These are phyloP conservation scores for Helobdella robusta DNA, from an alignment of 2,888 invertebrate genomes.

Conservation along the genomic window DNA sequence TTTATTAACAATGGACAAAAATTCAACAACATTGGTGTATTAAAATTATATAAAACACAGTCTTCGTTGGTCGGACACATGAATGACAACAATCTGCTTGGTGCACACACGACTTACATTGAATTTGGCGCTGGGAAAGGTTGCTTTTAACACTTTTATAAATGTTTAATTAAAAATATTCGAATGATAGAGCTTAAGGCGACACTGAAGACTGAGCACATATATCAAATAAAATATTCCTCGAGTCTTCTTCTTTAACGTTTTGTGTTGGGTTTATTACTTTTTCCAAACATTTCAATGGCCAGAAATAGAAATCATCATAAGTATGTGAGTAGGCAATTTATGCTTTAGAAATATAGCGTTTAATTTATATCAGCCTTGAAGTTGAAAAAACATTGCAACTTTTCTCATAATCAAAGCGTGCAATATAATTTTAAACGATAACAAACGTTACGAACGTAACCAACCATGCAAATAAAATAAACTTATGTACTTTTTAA, in stretches of 20 bases:
- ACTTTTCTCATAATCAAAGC: too few species aligned
- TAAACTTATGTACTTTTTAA: background rate
- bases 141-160: constrained; percentile 38
- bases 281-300: background rate
- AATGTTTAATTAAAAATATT: background rate
- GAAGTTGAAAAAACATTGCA: too few species aligned
- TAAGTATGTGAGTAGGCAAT: too few species aligned
- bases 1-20: too few species aligned
- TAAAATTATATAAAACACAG: constrained; percentile 30
- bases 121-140: constrained; percentile 88
- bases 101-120: constrained; percentile 62
- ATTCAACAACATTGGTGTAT: background rate
- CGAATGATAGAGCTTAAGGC: too few species aligned
- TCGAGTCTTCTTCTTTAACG: background rate
- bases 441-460: too few species aligned
- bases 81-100: constrained; percentile 57
- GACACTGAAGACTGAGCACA: too few species aligned
- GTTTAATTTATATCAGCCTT: too few species aligned
- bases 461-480: too few species aligned
- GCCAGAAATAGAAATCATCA: too few species aligned
- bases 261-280: background rate
- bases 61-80: constrained; percentile 66
- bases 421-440: too few species aligned
- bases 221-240: background rate
- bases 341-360: too few species aligned